Conservation (phyloP, 2,888 invertebrate genomes). For the Argyresthia goedartella region DNA sequence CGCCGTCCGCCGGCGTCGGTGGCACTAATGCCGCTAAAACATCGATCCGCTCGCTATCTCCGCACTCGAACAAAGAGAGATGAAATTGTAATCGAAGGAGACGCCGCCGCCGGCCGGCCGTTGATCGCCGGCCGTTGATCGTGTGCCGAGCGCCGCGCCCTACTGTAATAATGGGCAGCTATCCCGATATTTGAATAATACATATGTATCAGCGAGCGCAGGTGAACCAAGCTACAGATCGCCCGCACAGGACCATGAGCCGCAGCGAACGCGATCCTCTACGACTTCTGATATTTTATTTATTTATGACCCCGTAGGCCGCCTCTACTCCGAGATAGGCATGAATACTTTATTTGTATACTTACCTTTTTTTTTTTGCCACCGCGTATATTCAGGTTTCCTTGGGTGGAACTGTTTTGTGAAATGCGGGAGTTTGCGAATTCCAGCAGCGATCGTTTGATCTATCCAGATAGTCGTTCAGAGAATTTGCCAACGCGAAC, state of each 20-base stretch:
- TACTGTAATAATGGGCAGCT: slow-evolving; percentile 37
- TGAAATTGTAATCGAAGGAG: slow-evolving; percentile 64
- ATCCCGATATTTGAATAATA: slow-evolving; percentile 31
- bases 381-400: neutral
- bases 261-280: neutral
- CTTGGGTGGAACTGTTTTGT: neutral
- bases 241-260: slow-evolving; percentile 4
- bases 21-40: slow-evolving; percentile 36
- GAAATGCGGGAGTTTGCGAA: neutral
- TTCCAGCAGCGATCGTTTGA: slow-evolving; percentile 1
- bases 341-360: slow-evolving; percentile 4
- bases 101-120: slow-evolving; percentile 40
- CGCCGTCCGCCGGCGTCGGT: slow-evolving; percentile 28
- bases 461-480: neutral
- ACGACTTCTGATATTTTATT: slow-evolving; percentile 6
- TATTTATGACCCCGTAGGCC: slow-evolving; percentile 4
- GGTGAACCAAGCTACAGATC: neutral
- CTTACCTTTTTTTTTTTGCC: neutral
- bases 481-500: slow-evolving; percentile 13
- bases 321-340: slow-evolving; percentile 1
- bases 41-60: slow-evolving; percentile 56
- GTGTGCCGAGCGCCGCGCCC: slow-evolving; percentile 24
- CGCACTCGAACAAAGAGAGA: slow-evolving; percentile 54
- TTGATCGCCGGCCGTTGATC: slow-evolving; percentile 28
- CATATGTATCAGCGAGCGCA: slow-evolving; percentile 15